Percentiles rank a stretch among this genome's conserved stretches.
Conservation (phyloP, 1,140 invertebrate genomes). For the Scaptomyza hsui region DNA sequence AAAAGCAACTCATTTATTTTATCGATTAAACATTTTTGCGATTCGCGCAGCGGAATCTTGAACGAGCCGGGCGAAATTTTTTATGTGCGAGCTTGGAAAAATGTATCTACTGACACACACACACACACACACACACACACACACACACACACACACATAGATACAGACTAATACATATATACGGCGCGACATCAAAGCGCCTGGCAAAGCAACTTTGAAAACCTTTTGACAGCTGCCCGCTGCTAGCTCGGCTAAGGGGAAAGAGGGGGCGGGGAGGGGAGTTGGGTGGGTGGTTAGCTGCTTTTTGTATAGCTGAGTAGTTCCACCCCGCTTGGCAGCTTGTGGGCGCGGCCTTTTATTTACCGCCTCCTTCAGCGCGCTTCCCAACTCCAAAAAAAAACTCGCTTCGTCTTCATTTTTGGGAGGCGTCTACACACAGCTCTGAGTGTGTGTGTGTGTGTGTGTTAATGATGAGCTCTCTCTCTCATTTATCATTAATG, state of each 20-base stretch:
- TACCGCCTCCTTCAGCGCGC: conserved; percentile 12
- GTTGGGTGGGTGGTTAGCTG: conserved; percentile 3
- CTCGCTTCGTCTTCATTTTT: conserved; percentile 5
- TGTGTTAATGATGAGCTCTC: conserved; percentile 54
- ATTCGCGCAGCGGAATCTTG: conserved; percentile 81
- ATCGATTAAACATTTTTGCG: conserved; percentile 83
- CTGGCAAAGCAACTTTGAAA: conserved; percentile 74
- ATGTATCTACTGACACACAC: conserved; percentile 79
- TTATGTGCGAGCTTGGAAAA: conserved; percentile 59
- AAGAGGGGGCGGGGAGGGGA: neutral
- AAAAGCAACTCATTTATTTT: conserved; percentile 82
- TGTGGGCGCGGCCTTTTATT: conserved; percentile 63
- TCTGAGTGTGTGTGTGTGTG: conserved; percentile 12
- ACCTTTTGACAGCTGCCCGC: conserved; percentile 75
- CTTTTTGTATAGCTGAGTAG: neutral
- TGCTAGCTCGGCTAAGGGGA: neutral
- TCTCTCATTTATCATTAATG: conserved; percentile 55
- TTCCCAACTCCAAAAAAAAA: neutral
- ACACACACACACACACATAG: conserved; percentile 31
- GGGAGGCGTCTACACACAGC: conserved; percentile 41
- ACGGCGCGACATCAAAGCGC: conserved; percentile 72
- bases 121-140: conserved; percentile 21
- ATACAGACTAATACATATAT: conserved; percentile 3
- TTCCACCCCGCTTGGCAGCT: conserved; percentile 46
- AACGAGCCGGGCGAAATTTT: conserved; percentile 46